Conservation (phyloP, 2,888 invertebrate genomes). For the Cheilosia grossa region DNA sequence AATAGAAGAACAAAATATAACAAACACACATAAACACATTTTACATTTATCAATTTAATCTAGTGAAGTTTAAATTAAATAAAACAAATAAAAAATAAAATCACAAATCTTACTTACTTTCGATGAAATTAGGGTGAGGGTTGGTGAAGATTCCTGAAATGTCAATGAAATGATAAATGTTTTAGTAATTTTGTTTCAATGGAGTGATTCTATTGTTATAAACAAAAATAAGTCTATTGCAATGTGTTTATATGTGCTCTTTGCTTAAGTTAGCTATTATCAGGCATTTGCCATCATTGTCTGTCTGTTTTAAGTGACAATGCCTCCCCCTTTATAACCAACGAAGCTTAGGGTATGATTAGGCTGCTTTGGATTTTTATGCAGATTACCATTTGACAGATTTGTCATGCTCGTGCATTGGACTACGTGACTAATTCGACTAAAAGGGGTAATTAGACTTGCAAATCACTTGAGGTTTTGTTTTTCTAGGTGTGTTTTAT, state of each 20-base stretch:
- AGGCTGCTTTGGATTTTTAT: too few species aligned
- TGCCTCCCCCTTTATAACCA: too few species aligned
- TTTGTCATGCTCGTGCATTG: too few species aligned
- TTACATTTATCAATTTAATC: background rate
- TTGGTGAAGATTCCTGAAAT: slow-evolving; percentile 90
- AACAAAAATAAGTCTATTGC: slow-evolving; percentile 1
- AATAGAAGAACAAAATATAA: background rate
- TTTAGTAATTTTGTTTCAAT: slow-evolving; percentile 55
- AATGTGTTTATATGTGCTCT: slow-evolving; percentile 50
- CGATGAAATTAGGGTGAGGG: slow-evolving; percentile 90
- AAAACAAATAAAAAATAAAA: slow-evolving; percentile 18
- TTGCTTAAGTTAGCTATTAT: background rate
- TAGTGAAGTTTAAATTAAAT: slow-evolving; percentile 27
- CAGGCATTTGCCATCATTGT: too few species aligned
- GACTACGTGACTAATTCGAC: too few species aligned
- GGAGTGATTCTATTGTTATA: slow-evolving; percentile 19
- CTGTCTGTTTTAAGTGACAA: too few species aligned
- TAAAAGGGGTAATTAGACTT: too few species aligned
- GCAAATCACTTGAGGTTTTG: too few species aligned
- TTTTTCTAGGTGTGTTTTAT: too few species aligned
- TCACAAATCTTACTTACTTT: slow-evolving; percentile 86
- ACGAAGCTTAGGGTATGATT: too few species aligned
- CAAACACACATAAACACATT: slow-evolving; percentile 61
- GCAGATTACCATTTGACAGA: too few species aligned
- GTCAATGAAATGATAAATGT: slow-evolving; percentile 71